A percentile compares a stretch with the other conserved stretches of the same genome.
Evolutionary conservation across 2,113 vertebrate species (phyloP).

Genomic region (Lipotes vexillifer): DNA sequence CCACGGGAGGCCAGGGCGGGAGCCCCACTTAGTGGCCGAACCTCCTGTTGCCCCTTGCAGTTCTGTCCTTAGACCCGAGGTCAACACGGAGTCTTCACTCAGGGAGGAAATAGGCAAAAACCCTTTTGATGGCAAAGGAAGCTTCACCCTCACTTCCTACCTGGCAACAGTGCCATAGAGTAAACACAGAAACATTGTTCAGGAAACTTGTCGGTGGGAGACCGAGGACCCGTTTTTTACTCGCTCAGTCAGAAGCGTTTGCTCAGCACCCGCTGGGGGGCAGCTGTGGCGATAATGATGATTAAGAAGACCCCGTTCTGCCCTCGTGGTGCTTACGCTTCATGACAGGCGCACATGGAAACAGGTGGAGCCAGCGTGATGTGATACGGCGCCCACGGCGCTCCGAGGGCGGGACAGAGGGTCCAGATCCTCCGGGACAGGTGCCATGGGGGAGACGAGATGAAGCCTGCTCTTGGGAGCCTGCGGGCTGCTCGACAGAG

Average conservation of each 20-base stretch:
- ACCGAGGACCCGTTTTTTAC: accelerated
- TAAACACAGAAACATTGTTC: background rate
- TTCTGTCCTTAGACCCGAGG: background rate
- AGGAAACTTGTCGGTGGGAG: background rate
- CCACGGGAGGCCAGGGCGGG: accelerated
- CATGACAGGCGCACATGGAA: accelerated
- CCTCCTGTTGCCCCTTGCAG: background rate
- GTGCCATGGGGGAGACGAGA: background rate
- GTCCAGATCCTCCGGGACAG: accelerated
- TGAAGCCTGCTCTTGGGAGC: background rate
- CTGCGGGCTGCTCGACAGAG: background rate
- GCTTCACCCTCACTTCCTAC: background rate
- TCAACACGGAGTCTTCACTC: background rate
- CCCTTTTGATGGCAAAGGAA: background rate
- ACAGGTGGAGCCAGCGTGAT: background rate
- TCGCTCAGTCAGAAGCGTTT: background rate
- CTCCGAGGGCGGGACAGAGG: accelerated
- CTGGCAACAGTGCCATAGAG: accelerated
- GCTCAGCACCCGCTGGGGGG: background rate
- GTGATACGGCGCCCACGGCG: background rate
- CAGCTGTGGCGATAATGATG: background rate
- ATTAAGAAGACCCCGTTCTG: background rate
- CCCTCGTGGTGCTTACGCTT: background rate
- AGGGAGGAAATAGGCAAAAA: background rate
- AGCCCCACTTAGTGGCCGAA: background rate